phyloP scores from a whole-genome alignment of 2,888 invertebrate genomes.

The Tipula confusa region DNA sequence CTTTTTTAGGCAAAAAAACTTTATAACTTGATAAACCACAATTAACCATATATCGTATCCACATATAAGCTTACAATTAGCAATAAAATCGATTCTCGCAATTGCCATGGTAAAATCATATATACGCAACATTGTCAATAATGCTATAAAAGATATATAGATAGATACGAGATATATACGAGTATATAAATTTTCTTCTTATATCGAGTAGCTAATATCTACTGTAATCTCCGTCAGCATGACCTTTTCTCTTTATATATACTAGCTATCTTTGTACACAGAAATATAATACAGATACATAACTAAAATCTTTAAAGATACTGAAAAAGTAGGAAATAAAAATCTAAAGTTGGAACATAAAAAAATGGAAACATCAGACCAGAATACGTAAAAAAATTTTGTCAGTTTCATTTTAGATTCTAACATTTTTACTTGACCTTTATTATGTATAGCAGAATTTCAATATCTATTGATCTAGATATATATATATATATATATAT shows the following conservation, averaged over 20 bases:
- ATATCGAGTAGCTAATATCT: slow-evolving; percentile 3
- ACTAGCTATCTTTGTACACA: background rate
- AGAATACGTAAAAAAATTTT: background rate
- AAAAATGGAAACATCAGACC: background rate
- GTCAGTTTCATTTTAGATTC: background rate
- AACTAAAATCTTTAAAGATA: background rate
- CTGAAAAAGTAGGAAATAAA: background rate
- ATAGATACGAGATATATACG: background rate
- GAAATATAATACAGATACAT: background rate
- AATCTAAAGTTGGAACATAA: background rate
- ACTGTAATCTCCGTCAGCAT: background rate
- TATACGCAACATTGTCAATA: background rate
- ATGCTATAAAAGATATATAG: background rate
- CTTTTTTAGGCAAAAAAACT: slow-evolving; percentile 12
- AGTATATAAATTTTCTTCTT: background rate
- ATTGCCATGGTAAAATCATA: background rate
- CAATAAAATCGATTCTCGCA: slow-evolving; percentile 16
- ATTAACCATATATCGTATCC: slow-evolving; percentile 6
- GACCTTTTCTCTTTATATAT: background rate
- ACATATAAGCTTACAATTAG: slow-evolving; percentile 7
- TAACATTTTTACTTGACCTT: slow-evolving; percentile 6
- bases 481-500: no score
- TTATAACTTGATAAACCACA: slow-evolving; percentile 25
- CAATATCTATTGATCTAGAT: background rate
- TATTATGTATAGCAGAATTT: background rate